These are phyloP conservation scores for Perognathus longimembris DNA, from an alignment of 2,113 vertebrate genomes.

Conservation along the genomic window DNA sequence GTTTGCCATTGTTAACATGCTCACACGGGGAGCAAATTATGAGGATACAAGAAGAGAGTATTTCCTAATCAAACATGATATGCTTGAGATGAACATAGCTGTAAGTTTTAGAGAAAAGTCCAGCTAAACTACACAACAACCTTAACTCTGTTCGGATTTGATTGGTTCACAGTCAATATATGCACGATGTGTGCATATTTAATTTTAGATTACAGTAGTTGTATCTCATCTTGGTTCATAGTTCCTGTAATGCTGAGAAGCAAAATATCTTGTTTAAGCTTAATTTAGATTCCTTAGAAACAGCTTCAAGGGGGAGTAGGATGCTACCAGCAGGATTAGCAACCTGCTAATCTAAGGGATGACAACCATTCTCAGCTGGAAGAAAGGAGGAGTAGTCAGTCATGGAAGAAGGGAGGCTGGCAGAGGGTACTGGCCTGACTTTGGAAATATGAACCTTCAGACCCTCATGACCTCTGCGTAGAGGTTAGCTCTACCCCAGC, in stretches of 20 bases:
- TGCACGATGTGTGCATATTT: not conserved
- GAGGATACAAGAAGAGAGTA: not conserved
- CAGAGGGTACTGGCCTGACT: not conserved
- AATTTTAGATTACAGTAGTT: slow-evolving; percentile 61
- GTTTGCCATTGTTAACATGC: slow-evolving; percentile 51
- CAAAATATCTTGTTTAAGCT: slow-evolving; percentile 26
- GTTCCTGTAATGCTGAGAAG: slow-evolving; percentile 52
- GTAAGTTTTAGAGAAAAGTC: not conserved
- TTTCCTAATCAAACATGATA: slow-evolving; percentile 4
- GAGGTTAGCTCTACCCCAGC: not conserved
- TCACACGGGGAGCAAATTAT: slow-evolving; percentile 13
- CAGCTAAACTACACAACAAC: not conserved
- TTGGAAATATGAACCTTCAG: not conserved
- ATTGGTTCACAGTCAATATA: not conserved
- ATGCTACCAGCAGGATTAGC: not conserved
- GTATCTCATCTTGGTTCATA: slow-evolving; percentile 2
- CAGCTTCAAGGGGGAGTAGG: not conserved
- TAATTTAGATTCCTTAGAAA: slow-evolving; percentile 25
- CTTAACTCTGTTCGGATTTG: slow-evolving; percentile 5
- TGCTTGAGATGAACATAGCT: not conserved
- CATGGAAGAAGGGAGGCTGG: not conserved
- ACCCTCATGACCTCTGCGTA: too few relatives aligned
- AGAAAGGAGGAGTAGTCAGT: slow-evolving; percentile 19
- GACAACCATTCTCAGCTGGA: slow-evolving; percentile 6
- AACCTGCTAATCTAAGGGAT: slow-evolving; percentile 36